Evolutionary conservation across 2,113 vertebrate species (phyloP).

Genomic region (Antigone vipio): DNA sequence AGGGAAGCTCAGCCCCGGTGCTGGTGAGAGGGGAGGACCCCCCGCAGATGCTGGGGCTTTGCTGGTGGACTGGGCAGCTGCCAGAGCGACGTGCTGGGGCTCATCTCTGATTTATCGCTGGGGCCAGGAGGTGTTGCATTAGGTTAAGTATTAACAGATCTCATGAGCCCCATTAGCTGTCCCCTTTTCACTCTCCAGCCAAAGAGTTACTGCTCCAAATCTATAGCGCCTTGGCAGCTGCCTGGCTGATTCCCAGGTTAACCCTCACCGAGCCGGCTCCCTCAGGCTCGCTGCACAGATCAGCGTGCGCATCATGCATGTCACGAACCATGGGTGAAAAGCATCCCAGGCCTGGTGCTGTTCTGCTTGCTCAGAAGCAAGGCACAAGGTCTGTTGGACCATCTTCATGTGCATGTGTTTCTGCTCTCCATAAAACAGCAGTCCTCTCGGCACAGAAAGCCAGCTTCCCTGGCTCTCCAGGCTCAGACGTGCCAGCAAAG

Average conservation of each 20-base stretch:
- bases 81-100: neutral
- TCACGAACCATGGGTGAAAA: neutral
- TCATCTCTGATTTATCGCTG: slow-evolving; percentile 35
- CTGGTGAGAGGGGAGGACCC: neutral
- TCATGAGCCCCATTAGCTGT: slow-evolving; percentile 68
- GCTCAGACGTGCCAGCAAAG: neutral
- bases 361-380: neutral
- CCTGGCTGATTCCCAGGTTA: slow-evolving; percentile 41
- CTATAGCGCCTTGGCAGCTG: slow-evolving; percentile 55
- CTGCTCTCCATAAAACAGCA: neutral
- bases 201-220: slow-evolving; percentile 64
- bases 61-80: neutral
- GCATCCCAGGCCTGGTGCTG: neutral
- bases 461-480: neutral
- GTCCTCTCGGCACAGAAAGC: neutral
- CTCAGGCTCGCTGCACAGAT: accelerated
- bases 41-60: neutral
- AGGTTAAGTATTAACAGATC: slow-evolving; percentile 69
- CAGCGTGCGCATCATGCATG: accelerated
- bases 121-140: slow-evolving; percentile 41
- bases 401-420: accelerated
- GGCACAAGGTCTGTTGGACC: neutral
- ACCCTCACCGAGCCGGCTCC: neutral
- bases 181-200: slow-evolving; percentile 35
- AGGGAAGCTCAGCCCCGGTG: accelerated